Percentiles rank a stretch among this genome's conserved stretches.
phyloP scores from a whole-genome alignment of 2,113 vertebrate species.

The Leptocoma aspasia region DNA sequence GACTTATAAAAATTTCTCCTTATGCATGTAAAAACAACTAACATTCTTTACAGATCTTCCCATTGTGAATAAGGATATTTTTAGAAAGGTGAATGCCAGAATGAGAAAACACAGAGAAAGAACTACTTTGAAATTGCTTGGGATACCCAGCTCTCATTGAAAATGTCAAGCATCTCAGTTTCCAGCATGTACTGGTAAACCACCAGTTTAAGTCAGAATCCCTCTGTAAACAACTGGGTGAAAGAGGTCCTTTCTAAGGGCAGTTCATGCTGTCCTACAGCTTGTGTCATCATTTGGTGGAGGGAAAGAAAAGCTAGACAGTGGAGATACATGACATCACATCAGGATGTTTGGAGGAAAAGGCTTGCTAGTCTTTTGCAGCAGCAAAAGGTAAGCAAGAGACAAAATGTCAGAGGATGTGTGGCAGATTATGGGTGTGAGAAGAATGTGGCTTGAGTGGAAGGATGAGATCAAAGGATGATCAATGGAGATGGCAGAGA shows the following conservation, averaged over 20 bases:
- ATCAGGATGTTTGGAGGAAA: background rate
- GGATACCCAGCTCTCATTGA: background rate
- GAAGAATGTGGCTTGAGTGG: background rate
- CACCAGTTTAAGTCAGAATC: background rate
- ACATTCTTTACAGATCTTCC: background rate
- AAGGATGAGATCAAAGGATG: background rate
- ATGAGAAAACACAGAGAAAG: background rate
- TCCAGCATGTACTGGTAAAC: background rate
- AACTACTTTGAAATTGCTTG: rapidly evolving
- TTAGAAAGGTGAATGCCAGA: background rate
- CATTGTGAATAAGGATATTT: background rate
- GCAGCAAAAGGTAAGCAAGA: background rate
- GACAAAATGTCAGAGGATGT: background rate
- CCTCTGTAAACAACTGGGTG: background rate
- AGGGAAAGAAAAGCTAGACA: background rate
- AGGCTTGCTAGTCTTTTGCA: background rate
- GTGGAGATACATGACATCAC: background rate
- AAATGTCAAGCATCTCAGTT: background rate
- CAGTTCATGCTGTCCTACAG: background rate
- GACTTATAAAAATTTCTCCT: background rate
- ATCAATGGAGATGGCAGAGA: background rate
- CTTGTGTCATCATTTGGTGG: background rate
- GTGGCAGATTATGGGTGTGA: background rate
- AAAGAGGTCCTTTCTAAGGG: background rate
- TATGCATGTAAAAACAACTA: background rate